Conservation (phyloP, 2,113 vertebrate genomes). For the Peromyscus polionotus region DNA sequence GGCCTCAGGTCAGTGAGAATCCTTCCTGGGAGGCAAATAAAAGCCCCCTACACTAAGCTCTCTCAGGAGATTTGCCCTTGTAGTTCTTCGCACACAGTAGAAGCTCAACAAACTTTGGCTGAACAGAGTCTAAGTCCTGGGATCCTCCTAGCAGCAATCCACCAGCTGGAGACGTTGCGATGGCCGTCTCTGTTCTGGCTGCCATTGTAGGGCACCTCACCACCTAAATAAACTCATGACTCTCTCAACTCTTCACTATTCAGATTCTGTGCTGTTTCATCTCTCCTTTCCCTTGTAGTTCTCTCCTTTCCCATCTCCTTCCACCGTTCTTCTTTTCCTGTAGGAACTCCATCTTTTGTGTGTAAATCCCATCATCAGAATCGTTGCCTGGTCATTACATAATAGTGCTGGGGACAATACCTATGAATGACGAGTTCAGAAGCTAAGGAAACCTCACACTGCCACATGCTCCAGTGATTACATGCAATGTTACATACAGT, state of each 20-base stretch:
- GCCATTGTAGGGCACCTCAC: neutral
- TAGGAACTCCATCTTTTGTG: neutral
- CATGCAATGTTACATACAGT: neutral
- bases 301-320: neutral
- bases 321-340: neutral
- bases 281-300: neutral
- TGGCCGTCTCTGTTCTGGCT: neutral
- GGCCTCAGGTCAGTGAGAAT: neutral
- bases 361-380: neutral
- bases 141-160: neutral
- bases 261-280: slow-evolving; percentile 10
- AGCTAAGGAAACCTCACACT: neutral
- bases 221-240: neutral
- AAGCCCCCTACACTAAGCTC: neutral
- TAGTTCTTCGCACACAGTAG: neutral
- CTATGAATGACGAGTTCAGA: neutral
- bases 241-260: neutral
- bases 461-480: neutral
- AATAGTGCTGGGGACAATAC: neutral
- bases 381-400: neutral
- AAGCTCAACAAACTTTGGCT: neutral
- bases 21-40: neutral
- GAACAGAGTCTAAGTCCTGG: neutral
- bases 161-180: neutral
- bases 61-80: slow-evolving; percentile 3